Evolutionary conservation across 2,888 invertebrate genomes (phyloP).

Genomic region (Odontomyia ornata): DNA sequence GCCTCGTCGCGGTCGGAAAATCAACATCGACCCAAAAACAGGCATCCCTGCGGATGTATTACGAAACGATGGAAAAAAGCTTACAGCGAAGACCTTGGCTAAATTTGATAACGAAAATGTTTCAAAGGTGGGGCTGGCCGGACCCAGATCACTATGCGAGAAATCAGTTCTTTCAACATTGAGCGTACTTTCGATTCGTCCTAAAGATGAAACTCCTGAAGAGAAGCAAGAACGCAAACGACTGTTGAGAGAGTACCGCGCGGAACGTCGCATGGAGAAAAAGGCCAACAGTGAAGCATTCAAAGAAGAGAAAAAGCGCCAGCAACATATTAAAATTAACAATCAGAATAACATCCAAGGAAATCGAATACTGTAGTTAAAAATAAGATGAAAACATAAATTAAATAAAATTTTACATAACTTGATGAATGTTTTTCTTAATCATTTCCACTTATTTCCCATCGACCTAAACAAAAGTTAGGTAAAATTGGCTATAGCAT

Average conservation of each 20-base stretch:
- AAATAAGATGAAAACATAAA: too few relatives aligned
- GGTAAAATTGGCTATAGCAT: too few relatives aligned
- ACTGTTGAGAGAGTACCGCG: slow-evolving; percentile 79
- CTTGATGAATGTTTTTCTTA: too few relatives aligned
- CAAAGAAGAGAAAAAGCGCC: slow-evolving; percentile 84
- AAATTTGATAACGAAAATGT: slow-evolving; percentile 68
- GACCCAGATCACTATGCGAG: slow-evolving; percentile 69
- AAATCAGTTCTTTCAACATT: slow-evolving; percentile 75
- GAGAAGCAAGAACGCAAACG: slow-evolving; percentile 81
- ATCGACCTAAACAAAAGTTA: too few relatives aligned
- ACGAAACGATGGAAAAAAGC: slow-evolving; percentile 65
- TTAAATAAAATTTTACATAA: too few relatives aligned
- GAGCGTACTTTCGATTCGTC: slow-evolving; percentile 74
- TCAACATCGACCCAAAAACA: slow-evolving; percentile 75
- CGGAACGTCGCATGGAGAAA: slow-evolving; percentile 80
- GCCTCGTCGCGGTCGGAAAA: slow-evolving; percentile 69
- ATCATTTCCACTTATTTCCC: too few relatives aligned
- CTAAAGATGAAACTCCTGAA: slow-evolving; percentile 80
- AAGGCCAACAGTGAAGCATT: slow-evolving; percentile 84
- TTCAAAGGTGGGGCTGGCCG: slow-evolving; percentile 56
- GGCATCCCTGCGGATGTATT: slow-evolving; percentile 78
- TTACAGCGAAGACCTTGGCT: slow-evolving; percentile 76
- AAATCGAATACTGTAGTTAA: slow-evolving; percentile 67
- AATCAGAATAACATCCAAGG: slow-evolving; percentile 79
- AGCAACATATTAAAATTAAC: slow-evolving; percentile 80